Percentiles rank a stretch among this genome's conserved stretches.
Conservation (phyloP, 23 tunicate genomes). For the Styela plicata region DNA sequence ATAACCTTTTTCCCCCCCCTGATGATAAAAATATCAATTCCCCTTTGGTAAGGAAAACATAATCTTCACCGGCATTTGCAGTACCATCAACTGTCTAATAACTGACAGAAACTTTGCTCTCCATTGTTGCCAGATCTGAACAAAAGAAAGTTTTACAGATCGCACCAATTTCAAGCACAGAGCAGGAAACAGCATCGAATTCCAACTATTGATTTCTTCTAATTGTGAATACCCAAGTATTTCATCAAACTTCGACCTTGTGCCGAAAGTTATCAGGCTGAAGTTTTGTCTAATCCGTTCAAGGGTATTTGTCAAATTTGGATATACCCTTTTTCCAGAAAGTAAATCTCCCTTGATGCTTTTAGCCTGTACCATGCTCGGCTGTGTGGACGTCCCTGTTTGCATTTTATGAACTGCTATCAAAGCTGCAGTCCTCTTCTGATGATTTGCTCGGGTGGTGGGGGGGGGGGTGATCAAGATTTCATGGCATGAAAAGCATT, state of each 20-base stretch:
- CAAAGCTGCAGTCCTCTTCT: conserved; percentile 72
- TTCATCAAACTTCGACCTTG: conserved; percentile 32
- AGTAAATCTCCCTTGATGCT: conserved; percentile 60
- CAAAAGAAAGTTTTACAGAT: conserved; percentile 52
- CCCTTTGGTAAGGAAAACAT: conserved; percentile 40
- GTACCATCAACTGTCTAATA: conserved; percentile 93
- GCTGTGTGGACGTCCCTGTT: conserved; percentile 61
- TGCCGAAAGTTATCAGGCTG: conserved; percentile 7
- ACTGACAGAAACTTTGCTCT: conserved; percentile 40
- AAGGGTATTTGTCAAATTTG: conserved; percentile 43
- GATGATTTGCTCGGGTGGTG: conserved; percentile 66
- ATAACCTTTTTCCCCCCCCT: conserved; percentile 55
- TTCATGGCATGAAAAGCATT: conserved; percentile 72
- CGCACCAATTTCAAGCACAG: conserved; percentile 88
- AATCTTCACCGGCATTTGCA: conserved; percentile 81
- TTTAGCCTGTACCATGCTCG: conserved; percentile 91
- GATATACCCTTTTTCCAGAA: conserved; percentile 63
- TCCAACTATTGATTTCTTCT: conserved; percentile 39
- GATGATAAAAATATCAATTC: conserved; percentile 40
- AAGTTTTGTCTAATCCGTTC: conserved; percentile 32
- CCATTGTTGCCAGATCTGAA: conserved; percentile 54
- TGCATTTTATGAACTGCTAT: conserved; percentile 77
- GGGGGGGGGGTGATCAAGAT: no score
- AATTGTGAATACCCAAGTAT: conserved; percentile 5
- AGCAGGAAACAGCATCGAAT: conserved; percentile 72